phyloP scores from a whole-genome alignment of 2,797 vertebrate species.

The Dallia pectoralis region DNA sequence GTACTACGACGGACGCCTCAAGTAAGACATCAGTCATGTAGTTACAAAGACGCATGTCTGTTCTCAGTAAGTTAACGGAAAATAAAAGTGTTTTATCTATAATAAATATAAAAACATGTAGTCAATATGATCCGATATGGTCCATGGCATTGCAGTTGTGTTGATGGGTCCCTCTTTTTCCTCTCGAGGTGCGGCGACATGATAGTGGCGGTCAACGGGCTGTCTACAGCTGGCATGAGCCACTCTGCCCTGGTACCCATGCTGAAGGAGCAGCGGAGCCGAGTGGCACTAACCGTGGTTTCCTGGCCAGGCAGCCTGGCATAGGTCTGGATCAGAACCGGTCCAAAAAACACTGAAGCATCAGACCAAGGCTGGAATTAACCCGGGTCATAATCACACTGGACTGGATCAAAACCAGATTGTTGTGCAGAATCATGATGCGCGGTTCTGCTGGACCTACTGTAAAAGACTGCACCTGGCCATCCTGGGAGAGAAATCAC shows the following conservation, averaged over 20 bases:
- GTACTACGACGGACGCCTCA: constrained; percentile 95
- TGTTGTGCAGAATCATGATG: neutral
- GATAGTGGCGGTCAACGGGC: constrained; percentile 95
- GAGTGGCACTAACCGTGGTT: constrained; percentile 93
- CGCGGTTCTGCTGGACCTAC: constrained; percentile 34
- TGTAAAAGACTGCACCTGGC: constrained; percentile 51
- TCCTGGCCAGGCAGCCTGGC: constrained; percentile 98
- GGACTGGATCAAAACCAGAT: constrained; percentile 41
- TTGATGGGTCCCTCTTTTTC: neutral
- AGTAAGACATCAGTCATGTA: constrained; percentile 76
- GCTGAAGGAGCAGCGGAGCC: constrained; percentile 97
- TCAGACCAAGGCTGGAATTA: neutral
- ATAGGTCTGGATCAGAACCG: constrained; percentile 60
- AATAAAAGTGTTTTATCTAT: neutral
- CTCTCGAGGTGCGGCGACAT: constrained; percentile 91
- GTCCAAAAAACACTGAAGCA: constrained; percentile 22
- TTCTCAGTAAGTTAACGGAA: neutral
- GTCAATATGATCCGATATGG: neutral
- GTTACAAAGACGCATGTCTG: neutral
- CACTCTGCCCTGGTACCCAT: constrained; percentile 96
- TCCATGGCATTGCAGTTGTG: neutral
- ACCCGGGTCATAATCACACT: constrained; percentile 11
- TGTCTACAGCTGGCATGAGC: constrained; percentile 97
- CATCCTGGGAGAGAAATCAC: constrained; percentile 35
- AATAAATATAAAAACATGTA: constrained; percentile 5